Conservation (phyloP, 2,888 invertebrate genomes). For the Physocephala rufipes region DNA sequence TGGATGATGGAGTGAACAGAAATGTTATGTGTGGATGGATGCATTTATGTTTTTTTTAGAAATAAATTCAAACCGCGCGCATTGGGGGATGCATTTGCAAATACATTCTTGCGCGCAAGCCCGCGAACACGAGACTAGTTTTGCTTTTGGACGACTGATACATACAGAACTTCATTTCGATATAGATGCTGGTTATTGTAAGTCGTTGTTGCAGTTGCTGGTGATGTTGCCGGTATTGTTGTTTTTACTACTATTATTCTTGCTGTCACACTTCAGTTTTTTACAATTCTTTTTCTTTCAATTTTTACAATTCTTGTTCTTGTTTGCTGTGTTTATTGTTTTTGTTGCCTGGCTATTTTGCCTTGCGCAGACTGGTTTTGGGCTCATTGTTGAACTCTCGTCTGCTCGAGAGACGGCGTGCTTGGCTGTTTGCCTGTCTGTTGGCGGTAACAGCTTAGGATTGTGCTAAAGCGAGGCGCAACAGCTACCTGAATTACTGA, state of each 20-base stretch:
- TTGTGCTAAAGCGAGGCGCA: constrained; percentile 45
- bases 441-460: constrained; percentile 6
- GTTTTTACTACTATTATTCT: not conserved
- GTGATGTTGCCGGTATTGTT: constrained; percentile 29
- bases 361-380: constrained; percentile 11
- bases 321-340: constrained; percentile 14
- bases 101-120: constrained; percentile 26
- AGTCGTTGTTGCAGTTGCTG: constrained; percentile 28
- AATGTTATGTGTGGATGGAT: not conserved
- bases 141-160: constrained; percentile 40
- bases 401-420: constrained; percentile 14
- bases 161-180: constrained; percentile 40
- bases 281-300: too few species aligned
- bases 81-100: not conserved
- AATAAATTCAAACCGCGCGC: not conserved
- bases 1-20: too few species aligned
- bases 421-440: constrained; percentile 12
- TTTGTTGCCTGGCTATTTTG: constrained; percentile 17
- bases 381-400: constrained; percentile 14
- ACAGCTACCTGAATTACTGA: constrained; percentile 65
- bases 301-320: too few species aligned
- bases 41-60: not conserved
- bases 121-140: not conserved
- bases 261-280: constrained; percentile 11
- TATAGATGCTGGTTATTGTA: constrained; percentile 13